Evolutionary conservation across 2,888 invertebrate species (phyloP).

Genomic region (Coenonympha arcania): DNA sequence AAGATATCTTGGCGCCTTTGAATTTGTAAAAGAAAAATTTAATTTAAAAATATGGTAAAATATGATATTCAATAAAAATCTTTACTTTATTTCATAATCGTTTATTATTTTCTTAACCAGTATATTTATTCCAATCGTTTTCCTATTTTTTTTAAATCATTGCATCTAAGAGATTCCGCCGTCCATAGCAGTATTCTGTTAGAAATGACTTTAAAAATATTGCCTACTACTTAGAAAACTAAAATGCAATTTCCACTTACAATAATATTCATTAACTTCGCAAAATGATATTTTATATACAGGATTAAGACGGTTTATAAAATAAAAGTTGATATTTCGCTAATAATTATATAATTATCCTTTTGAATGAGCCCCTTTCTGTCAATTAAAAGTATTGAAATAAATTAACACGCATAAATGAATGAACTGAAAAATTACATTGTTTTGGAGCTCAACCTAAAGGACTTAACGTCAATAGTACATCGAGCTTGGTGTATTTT

Average conservation of each 20-base stretch:
- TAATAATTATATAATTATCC: slow-evolving; percentile 47
- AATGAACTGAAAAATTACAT: slow-evolving; percentile 21
- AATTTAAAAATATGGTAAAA: too few relatives aligned
- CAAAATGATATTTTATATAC: slow-evolving; percentile 71
- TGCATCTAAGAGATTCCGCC: slow-evolving; percentile 72
- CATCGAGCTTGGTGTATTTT: slow-evolving; percentile 67
- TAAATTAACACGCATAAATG: slow-evolving; percentile 24
- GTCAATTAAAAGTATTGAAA: slow-evolving; percentile 19
- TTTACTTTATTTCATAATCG: slow-evolving; percentile 57
- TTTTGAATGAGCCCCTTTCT: slow-evolving; percentile 51
- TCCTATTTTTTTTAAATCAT: slow-evolving; percentile 70
- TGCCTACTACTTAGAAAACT: slow-evolving; percentile 73
- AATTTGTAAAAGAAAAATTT: too few relatives aligned
- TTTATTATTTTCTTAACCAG: slow-evolving; percentile 74
- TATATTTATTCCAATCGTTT: slow-evolving; percentile 72
- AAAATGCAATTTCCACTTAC: slow-evolving; percentile 71
- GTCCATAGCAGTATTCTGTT: slow-evolving; percentile 61
- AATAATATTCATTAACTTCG: slow-evolving; percentile 64
- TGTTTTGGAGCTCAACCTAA: slow-evolving; percentile 52
- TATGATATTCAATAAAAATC: slow-evolving; percentile 24
- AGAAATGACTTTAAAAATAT: slow-evolving; percentile 71
- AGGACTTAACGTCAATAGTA: slow-evolving; percentile 46
- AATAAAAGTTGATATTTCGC: slow-evolving; percentile 59
- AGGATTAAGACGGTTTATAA: slow-evolving; percentile 66
- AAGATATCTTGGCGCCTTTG: too few relatives aligned